phyloP scores from a whole-genome alignment of 2,888 invertebrate genomes.

The Sesamia inferens region DNA sequence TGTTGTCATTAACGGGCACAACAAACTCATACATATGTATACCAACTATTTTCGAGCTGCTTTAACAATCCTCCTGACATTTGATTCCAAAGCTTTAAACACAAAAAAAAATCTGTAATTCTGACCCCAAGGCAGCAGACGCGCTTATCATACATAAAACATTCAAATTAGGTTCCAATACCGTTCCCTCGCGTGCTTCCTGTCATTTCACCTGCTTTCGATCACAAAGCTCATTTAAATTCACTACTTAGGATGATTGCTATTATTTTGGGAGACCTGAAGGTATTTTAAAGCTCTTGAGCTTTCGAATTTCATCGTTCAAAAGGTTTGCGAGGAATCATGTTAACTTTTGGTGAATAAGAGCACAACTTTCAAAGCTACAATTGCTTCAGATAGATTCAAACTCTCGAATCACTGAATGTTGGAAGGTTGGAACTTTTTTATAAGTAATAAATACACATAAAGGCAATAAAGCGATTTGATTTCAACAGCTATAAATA shows the following conservation, averaged over 20 bases:
- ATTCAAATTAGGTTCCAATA: constrained; percentile 46
- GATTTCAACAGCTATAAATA: neutral
- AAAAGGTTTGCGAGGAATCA: neutral
- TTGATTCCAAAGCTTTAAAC: neutral
- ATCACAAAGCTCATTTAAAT: constrained; percentile 55
- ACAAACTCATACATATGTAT: no score
- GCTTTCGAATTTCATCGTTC: constrained; percentile 4
- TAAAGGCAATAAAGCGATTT: no score
- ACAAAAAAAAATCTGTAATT: constrained; percentile 21
- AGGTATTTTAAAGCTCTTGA: constrained; percentile 7
- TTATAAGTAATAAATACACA: no score
- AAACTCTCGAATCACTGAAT: neutral
- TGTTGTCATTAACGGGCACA: neutral
- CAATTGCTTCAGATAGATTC: neutral
- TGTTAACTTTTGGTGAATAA: neutral
- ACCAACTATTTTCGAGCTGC: neutral
- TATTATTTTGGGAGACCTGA: constrained; percentile 35
- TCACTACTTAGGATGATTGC: constrained; percentile 47
- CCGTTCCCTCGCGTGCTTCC: constrained; percentile 57
- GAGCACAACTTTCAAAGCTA: neutral
- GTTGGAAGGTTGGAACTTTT: neutral
- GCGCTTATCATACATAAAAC: constrained; percentile 44
- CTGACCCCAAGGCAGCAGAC: constrained; percentile 34
- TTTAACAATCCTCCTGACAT: neutral
- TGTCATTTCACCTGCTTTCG: constrained; percentile 55